phyloP scores from a whole-genome alignment of 2,113 vertebrate genomes.

The Cnemophilus loriae region DNA sequence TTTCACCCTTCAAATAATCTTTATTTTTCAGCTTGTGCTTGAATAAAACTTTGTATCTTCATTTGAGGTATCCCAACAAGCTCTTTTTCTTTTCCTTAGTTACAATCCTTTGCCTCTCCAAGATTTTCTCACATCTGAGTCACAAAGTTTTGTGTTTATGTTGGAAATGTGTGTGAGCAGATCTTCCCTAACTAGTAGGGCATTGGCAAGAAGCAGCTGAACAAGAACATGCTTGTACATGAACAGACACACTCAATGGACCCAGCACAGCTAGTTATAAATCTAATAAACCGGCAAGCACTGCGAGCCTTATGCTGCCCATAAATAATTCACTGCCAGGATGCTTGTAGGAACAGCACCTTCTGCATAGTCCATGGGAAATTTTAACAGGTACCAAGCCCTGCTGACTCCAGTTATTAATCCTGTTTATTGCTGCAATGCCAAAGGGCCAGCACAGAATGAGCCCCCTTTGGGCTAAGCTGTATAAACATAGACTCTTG shows the following conservation, averaged over 20 bases:
- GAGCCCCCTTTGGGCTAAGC: slow-evolving; percentile 33
- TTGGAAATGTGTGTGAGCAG: not conserved
- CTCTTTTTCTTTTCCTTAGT: not conserved
- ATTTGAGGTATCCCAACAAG: not conserved
- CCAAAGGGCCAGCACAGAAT: slow-evolving; percentile 30
- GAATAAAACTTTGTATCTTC: not conserved
- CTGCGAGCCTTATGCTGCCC: slow-evolving; percentile 38
- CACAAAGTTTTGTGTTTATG: not conserved
- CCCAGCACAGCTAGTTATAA: slow-evolving; percentile 46
- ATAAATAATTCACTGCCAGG: slow-evolving; percentile 68
- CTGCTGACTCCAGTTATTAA: slow-evolving; percentile 54
- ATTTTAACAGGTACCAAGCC: slow-evolving; percentile 33
- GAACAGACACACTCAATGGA: not conserved
- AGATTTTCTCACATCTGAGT: not conserved
- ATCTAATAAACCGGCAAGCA: slow-evolving; percentile 61
- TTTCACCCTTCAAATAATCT: not conserved
- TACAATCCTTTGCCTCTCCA: not conserved
- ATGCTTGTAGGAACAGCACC: slow-evolving; percentile 54
- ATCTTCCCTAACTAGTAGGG: not conserved
- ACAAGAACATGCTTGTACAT: not conserved
- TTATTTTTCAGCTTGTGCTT: not conserved
- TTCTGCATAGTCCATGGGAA: slow-evolving; percentile 60
- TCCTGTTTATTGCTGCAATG: slow-evolving; percentile 48
- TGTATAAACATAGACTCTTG: slow-evolving; percentile 43
- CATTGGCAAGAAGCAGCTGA: not conserved